Evolutionary conservation across 2,113 vertebrate genomes (phyloP), one percentile per base, ranked within the genome.

Genomic region (Sapayoa aenigma): DNA sequence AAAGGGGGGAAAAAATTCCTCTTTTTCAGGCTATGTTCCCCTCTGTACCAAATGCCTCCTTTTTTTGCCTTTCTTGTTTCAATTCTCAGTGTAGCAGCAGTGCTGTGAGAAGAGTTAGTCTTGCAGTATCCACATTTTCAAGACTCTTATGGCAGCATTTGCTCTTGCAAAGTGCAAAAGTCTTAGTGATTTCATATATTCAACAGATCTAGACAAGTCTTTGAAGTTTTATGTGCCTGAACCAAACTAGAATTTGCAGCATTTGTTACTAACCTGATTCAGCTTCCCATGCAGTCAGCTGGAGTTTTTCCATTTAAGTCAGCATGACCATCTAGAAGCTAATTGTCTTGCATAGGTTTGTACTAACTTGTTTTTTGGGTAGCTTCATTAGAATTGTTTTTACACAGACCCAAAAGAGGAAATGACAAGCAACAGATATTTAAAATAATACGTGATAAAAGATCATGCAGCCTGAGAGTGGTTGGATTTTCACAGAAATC

Each of bases 251-350:
- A 88, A 91, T 86, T 89, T 62, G 46, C 68, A 87, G 31, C 56
- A 69, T 89, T 86, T 27, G 1, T 86, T 93, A 41, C 55, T 66
- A 69, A 74, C 85, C 82, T 85, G 30, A 65, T 86, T 80, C 93
- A 91, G 78, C 42, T 93, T 74, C 35, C 56, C 63, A 50, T 77
- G 72, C 88, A 94, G 79, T 84, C 92, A 94, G 44, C 44, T 92
- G 92, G 47, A 96, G 31, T 16, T 39, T 77, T 90, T 88, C 85
- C 82, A 49, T 77, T 86, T 17, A 91, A 80, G 27, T 71, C 87
- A 75, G 11, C 2, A 0, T 71, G 92, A 58, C 85, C 35, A 56
- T 39, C 47, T 33, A 60, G 39, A 79, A 41, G 10, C 33, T 49
- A 50, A 74, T 18, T 77, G 79, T 47, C 67, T 86, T 88, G 69